Evolutionary conservation across 2,888 invertebrate species (phyloP), one percentile per base, ranked within the genome.

Genomic region (Sesia bembeciformis): DNA sequence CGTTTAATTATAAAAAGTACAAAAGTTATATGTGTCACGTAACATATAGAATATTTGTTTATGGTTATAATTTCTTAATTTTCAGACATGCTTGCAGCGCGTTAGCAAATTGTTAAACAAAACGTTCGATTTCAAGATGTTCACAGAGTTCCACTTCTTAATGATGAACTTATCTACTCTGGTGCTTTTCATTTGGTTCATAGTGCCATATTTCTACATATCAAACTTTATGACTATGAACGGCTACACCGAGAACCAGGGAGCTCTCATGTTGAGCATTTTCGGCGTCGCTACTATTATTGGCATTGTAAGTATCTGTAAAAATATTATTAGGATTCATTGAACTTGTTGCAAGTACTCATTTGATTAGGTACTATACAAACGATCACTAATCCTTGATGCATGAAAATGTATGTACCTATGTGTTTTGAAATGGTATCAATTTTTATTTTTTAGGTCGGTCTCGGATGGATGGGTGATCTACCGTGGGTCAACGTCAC

Each of bases 141-240:
- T 97, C 74, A 90, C 93, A 60, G 95, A 95, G 72, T 89, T 93
- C 54, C 95, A 95, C 72, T 97, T 96, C 78, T 81, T 95, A 54
- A 91, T 96, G 70, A 94, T 97, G 90, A 96, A 96, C 58, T 72
- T 97, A 7, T 96, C 97, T n/a, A 97, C 97, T 56, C 92, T 97
- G 63, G 91, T 97, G 57, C 91, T 98, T 54, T 98, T 98, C 83
- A 94, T 95, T 69, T 97, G 97, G 95, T 96, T 96, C 79, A 98
- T 98, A 71, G 96, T 98, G 58, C 97, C 98, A 46, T 98, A 98
- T 84, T 96, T 98, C 76, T 98, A 97, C 83, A 92, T 98, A 60
- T 94, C 95, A 42, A 95, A 96, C 68, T 94, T 95, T 74, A 94
- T 96, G 86, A 88, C 90, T 42, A 72, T 70, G 60, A 78, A 67